Base-by-base conservation (phyloP, 1,140 invertebrate species). In the Pseudobourletiella spinata region DNA sequence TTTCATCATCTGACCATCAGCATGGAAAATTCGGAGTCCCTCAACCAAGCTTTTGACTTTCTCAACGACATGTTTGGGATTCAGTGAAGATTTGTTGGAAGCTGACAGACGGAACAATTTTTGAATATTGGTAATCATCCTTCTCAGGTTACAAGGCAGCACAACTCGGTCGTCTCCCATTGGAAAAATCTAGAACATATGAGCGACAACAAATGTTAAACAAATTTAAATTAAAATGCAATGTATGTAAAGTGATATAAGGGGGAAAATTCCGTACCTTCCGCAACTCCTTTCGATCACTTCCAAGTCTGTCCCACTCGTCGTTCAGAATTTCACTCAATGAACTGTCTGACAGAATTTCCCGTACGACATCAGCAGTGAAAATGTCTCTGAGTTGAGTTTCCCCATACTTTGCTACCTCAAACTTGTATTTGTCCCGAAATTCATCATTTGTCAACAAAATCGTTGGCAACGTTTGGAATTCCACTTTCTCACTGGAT, bases 51-150 rank as follows among this genome's bases (percentile, higher is more conserved):
- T 14, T 22, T 52, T 22, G 3, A 25, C 28, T 24, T 14, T 46
- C 8, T 46, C 22, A 4, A 46, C 18, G 44, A 46, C 44, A 14
- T 46, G 6, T 18, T 18, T 18, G 15, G 44, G 44, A 46, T 8
- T 46, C 22, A 46, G 22, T 18, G 15, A 15, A 6, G 6, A 11
- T 4, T 20, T 15, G 22, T 8, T 46, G 18, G 6, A 8, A 14
- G 4, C 22, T 4, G 6, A 18, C 6, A 46, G 15, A 6, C 22
- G 15, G 4, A 46, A 46, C 8, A 20, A 8, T 6, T 99, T 99
- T 74, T 98, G 94, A 0, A 95, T 96, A 77, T 99, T 99, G 94
- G 95, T 98, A 71, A 99, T 98, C 87, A 99, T 94, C 69, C 96
- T 82, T 68, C 92, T 87, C 24, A 99, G 79, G 77, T 99, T 99